These are phyloP conservation scores for Sprattus sprattus DNA, from an alignment of 2,113 vertebrate genomes.

Conservation along the genomic window DNA sequence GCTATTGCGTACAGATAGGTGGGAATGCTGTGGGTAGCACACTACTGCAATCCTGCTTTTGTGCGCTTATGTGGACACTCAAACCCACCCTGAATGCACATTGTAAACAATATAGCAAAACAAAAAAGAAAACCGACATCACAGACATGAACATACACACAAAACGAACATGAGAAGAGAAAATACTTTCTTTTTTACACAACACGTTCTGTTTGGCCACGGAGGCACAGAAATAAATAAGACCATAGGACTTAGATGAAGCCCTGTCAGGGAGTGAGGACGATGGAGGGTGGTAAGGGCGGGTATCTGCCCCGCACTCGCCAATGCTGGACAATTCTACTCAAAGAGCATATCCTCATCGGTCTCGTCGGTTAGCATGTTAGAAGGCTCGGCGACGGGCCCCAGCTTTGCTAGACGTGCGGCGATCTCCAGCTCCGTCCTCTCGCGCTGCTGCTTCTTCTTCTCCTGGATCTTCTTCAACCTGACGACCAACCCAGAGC, in stretches of 20 bases:
- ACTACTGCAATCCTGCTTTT: neutral
- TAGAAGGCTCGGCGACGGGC: slow-evolving; percentile 79
- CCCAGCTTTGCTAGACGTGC: slow-evolving; percentile 70
- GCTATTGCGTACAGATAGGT: neutral
- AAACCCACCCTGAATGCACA: neutral
- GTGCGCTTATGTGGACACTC: neutral
- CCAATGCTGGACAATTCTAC: slow-evolving; percentile 57
- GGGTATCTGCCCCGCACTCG: neutral
- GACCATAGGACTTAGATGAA: slow-evolving; percentile 7
- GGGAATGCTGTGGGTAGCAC: neutral
- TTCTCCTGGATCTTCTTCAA: slow-evolving; percentile 99
- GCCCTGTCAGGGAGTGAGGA: neutral
- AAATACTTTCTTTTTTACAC: slow-evolving; percentile 40
- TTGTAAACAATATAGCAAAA: slow-evolving; percentile 33
- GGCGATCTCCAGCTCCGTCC: slow-evolving; percentile 80
- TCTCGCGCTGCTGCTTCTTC: slow-evolving; percentile 93
- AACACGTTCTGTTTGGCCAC: slow-evolving; percentile 52
- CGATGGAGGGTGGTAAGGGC: neutral
- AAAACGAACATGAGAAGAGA: slow-evolving; percentile 28
- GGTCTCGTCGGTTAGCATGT: slow-evolving; percentile 87
- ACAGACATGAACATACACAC: slow-evolving; percentile 54
- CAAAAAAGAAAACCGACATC: slow-evolving; percentile 53
- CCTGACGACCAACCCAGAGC: slow-evolving; percentile 60
- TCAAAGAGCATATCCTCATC: slow-evolving; percentile 96
- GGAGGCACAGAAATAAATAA: slow-evolving; percentile 73